Percentiles rank a stretch among this genome's conserved stretches.
Evolutionary conservation across 2,113 vertebrate genomes (phyloP).

Genomic region (Mustelus asterias): DNA sequence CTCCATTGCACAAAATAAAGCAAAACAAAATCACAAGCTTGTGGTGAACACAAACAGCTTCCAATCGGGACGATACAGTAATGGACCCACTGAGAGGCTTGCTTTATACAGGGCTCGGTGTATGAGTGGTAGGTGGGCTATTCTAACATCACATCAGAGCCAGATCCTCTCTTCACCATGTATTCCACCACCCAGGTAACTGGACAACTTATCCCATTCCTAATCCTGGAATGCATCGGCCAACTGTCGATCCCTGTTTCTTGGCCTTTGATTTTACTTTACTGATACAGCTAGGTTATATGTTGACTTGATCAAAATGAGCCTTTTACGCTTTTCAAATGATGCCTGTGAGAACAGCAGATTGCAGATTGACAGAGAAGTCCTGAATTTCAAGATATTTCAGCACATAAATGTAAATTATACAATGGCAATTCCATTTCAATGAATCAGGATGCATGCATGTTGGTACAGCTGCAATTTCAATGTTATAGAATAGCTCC

Average conservation of each 20-base stretch:
- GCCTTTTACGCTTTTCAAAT: background rate
- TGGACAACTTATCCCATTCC: background rate
- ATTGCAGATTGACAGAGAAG: background rate
- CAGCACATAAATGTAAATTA: background rate
- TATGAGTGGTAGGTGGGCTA: background rate
- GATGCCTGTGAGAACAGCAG: background rate
- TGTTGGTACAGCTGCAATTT: background rate
- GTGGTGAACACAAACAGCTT: too few relatives aligned
- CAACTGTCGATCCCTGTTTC: background rate
- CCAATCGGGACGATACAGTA: too few relatives aligned
- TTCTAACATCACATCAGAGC: background rate
- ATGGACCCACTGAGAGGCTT: too few relatives aligned
- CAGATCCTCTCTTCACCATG: background rate
- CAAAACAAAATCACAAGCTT: too few relatives aligned
- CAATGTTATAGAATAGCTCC: background rate
- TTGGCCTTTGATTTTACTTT: background rate
- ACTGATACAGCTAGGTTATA: background rate
- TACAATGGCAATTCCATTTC: background rate
- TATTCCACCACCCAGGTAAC: background rate
- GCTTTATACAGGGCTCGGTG: too few relatives aligned
- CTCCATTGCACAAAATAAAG: too few relatives aligned
- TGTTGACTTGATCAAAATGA: background rate
- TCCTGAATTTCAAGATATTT: background rate
- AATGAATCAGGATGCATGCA: background rate
- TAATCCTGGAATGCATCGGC: background rate